These are phyloP conservation scores for Tinea semifulvella DNA, from an alignment of 2,888 invertebrate species.

Conservation along the genomic window DNA sequence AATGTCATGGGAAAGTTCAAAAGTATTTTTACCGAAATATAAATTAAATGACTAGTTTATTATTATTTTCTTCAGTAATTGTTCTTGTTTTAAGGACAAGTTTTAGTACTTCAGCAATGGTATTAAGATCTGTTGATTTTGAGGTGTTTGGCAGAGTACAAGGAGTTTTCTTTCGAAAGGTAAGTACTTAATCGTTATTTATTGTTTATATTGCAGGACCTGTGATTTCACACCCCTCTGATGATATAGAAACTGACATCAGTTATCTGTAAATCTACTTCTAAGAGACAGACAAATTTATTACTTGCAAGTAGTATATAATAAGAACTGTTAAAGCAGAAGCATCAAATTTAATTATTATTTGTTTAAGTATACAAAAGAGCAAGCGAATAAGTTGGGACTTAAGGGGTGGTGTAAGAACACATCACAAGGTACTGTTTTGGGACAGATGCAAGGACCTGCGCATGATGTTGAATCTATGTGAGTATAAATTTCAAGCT, in stretches of 20 bases:
- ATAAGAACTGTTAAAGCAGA: no score
- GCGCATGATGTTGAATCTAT: conserved; percentile 66
- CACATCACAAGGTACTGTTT: conserved; percentile 72
- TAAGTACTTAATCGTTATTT: conserved; percentile 25
- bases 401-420: conserved; percentile 80
- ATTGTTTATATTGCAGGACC: no score
- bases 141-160: conserved; percentile 70
- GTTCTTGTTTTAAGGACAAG: neutral
- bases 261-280: no score
- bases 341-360: conserved; percentile 12
- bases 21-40: no score
- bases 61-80: neutral
- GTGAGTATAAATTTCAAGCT: conserved; percentile 56
- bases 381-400: conserved; percentile 69
- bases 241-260: no score
- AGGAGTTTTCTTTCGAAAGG: conserved; percentile 73
- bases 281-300: no score
- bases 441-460: conserved; percentile 74
- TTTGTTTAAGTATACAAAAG: conserved; percentile 69
- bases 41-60: neutral
- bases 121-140: conserved; percentile 52
- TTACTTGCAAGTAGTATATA: no score
- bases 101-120: conserved; percentile 23
- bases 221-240: no score
- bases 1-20: no score